Evolutionary conservation across 2,113 vertebrate species (phyloP), one percentile per base, ranked within the genome.

Genomic region (Antennarius striatus): DNA sequence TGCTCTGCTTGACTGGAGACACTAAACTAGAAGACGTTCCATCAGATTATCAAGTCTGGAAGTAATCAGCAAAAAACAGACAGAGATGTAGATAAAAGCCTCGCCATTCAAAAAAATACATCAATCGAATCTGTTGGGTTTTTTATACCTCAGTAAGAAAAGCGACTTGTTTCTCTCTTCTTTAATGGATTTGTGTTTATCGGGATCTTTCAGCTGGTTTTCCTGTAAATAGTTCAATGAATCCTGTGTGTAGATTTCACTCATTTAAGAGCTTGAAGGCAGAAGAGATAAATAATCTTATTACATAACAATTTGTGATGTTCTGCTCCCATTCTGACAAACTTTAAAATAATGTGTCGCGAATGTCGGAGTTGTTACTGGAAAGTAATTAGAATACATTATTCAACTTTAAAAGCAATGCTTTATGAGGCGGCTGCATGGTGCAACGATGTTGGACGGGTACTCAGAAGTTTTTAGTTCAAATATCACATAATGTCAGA

Each of bases 1-100:
- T n/a, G 61, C 45, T 80, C 75, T 78, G 75, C 57, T 75, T 60
- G 65, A 75, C 50, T 72, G 72, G 72, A 80, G 63, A 76, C 71
- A 58, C 63, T 6, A 10, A 29, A 63, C 79, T 81, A 56, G 57
- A 65, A 15, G 14, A 63, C 45, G 75, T 70, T 70, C 60, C 60
- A 67, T 65, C 63, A 77, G 60, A 75, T 76, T 66, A 73, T 63
- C 48, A 51, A 28, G 36, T 28, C 17, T 59, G 43, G 63, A 50
- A 36, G 50, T 75, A 74, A 62, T 83, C 66, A 73, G 51, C 17
- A 0, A 74, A 47, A 52, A 51, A 63, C 70, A 36, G 55, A 40
- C 63, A 45, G 63, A 64, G 60, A 50, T 46, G 68, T 42, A 4
- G 46, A 68, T 59, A 53, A 71, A 51, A 39, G 22, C 53, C 29